Percentiles rank a stretch among this genome's conserved stretches.
phyloP scores from a whole-genome alignment of 92 coral and sea anemone genomes.

The Epizoanthus rinbou region DNA sequence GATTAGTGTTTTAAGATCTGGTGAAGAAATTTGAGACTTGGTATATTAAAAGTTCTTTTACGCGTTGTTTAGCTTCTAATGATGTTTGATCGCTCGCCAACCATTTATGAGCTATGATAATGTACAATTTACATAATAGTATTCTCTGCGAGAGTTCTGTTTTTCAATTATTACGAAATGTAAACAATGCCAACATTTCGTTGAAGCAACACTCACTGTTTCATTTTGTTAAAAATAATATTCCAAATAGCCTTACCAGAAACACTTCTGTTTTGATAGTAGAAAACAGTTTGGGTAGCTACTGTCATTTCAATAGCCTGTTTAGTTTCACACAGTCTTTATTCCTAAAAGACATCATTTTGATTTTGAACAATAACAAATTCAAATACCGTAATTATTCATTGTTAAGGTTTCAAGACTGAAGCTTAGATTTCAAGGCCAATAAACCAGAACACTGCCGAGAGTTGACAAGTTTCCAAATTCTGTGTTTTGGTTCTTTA shows the following conservation, averaged over 20 bases:
- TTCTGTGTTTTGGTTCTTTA: constrained; percentile 4
- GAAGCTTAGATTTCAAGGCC: constrained; percentile 49
- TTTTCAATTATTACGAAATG: constrained; percentile 59
- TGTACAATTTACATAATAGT: constrained; percentile 27
- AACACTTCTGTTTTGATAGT: constrained; percentile 5
- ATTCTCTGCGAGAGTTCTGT: neutral
- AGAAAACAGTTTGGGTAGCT: neutral
- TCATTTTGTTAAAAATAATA: constrained; percentile 30
- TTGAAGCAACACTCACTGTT: constrained; percentile 25
- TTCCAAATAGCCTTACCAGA: constrained; percentile 4
- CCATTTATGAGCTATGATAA: constrained; percentile 5
- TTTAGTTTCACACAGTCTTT: neutral
- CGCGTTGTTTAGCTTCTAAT: constrained; percentile 4
- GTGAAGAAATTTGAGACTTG: constrained; percentile 22
- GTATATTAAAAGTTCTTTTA: constrained; percentile 17
- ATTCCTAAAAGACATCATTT: constrained; percentile 47
- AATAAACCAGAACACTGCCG: constrained; percentile 30
- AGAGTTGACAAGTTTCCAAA: constrained; percentile 20
- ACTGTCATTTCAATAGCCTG: neutral
- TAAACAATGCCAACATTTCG: constrained; percentile 63
- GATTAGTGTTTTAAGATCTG: constrained; percentile 42
- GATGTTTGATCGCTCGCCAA: constrained; percentile 25
- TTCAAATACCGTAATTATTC: constrained; percentile 66
- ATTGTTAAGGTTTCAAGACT: constrained; percentile 71
- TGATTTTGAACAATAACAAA: constrained; percentile 66